These are phyloP conservation scores for Drosophila guanche DNA, from an alignment of 1,140 invertebrate genomes.

Conservation along the genomic window DNA sequence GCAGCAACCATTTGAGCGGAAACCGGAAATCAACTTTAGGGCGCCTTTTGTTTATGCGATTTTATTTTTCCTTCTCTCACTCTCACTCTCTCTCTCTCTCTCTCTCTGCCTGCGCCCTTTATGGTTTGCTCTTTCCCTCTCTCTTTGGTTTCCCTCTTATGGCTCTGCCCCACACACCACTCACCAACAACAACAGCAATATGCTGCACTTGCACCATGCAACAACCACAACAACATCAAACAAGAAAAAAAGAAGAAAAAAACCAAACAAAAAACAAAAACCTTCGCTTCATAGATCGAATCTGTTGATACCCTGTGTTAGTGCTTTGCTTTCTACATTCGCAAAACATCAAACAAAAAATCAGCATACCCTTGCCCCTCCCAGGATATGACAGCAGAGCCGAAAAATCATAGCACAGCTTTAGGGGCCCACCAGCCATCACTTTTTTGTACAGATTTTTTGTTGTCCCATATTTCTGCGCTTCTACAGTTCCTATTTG, in stretches of 20 bases:
- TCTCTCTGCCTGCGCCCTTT: slow-evolving; percentile 46
- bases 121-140: slow-evolving; percentile 21
- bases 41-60: slow-evolving; percentile 74
- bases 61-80: slow-evolving; percentile 40
- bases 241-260: too few species aligned
- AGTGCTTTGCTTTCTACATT: too few species aligned
- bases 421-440: slow-evolving; percentile 33
- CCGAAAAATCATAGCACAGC: slow-evolving; percentile 66
- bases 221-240: slow-evolving; percentile 20
- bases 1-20: slow-evolving; percentile 73
- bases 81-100: slow-evolving; percentile 6
- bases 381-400: not conserved
- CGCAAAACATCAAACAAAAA: too few species aligned
- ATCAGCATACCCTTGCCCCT: too few species aligned
- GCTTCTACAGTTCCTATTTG: slow-evolving; percentile 55
- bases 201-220: slow-evolving; percentile 2
- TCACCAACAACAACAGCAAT: slow-evolving; percentile 26
- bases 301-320: too few species aligned
- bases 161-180: slow-evolving; percentile 13
- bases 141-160: not conserved
- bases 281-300: too few species aligned
- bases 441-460: slow-evolving; percentile 20
- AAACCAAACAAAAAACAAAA: too few species aligned
- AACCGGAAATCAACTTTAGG: slow-evolving; percentile 81
- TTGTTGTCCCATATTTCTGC: slow-evolving; percentile 28